Evolutionary conservation across 2,113 vertebrate genomes (phyloP).

Genomic region (Tricholaema leucomelas): DNA sequence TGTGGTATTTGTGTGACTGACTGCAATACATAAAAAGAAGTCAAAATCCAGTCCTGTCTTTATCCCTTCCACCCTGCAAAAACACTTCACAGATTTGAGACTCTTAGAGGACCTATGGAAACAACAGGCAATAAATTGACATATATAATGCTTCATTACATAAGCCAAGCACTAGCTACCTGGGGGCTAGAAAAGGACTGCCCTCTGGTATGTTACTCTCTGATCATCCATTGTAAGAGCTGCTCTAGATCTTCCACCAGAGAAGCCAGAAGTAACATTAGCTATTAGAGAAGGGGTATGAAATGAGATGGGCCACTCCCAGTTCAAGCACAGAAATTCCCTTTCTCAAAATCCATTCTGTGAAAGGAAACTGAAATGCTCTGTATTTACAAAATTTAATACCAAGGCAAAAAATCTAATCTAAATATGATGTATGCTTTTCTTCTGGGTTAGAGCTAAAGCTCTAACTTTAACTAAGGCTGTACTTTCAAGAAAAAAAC

Average conservation of each 20-base stretch:
- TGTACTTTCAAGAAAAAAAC: background rate
- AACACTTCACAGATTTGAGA: background rate
- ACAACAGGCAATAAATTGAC: background rate
- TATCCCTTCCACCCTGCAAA: background rate
- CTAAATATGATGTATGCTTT: background rate
- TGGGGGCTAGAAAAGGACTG: background rate
- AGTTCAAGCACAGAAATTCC: background rate
- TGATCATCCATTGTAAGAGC: background rate
- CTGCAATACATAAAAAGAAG: background rate
- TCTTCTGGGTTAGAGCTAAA: background rate
- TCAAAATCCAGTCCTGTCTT: background rate
- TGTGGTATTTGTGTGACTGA: background rate
- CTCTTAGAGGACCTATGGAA: background rate
- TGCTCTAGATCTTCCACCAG: background rate
- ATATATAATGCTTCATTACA: background rate
- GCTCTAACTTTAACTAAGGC: too few relatives aligned
- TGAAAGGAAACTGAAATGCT: background rate
- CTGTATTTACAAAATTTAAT: background rate
- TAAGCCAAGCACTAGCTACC: background rate
- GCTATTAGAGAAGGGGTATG: background rate
- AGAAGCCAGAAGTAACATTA: background rate
- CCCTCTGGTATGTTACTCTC: background rate
- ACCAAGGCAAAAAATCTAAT: background rate
- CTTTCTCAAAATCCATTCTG: background rate
- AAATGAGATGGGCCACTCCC: background rate